These are phyloP conservation scores for Zosterops hypoxanthus DNA, from an alignment of 2,113 vertebrate species.

Conservation along the genomic window DNA sequence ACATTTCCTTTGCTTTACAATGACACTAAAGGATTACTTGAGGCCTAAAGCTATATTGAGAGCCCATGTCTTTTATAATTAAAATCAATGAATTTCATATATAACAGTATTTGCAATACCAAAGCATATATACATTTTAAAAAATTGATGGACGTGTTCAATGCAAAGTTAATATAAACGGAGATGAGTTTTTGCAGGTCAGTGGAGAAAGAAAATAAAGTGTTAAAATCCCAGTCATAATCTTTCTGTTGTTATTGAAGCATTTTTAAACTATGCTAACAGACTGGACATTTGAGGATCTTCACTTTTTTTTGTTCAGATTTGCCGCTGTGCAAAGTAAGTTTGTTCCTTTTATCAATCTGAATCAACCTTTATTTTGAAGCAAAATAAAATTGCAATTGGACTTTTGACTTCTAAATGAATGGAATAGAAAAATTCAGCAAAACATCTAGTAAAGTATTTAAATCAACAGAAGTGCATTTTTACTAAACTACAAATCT, in stretches of 20 bases:
- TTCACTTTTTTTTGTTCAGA: background rate
- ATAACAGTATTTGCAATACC: background rate
- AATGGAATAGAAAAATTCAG: background rate
- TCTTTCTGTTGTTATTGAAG: background rate
- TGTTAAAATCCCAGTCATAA: background rate
- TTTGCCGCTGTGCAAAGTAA: background rate
- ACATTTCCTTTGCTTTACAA: background rate
- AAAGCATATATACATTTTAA: background rate
- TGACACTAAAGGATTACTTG: background rate
- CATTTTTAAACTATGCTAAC: background rate
- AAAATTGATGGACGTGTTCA: rapidly evolving
- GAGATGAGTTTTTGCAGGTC: background rate
- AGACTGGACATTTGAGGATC: background rate
- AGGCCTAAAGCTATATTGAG: background rate
- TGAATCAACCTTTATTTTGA: background rate
- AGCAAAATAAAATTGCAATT: background rate
- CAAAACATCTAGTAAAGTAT: background rate
- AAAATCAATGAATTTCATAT: background rate
- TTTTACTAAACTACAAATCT: background rate
- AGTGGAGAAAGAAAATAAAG: background rate
- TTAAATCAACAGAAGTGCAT: background rate
- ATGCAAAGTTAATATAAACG: background rate
- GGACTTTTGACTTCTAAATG: background rate
- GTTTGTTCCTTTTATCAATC: background rate
- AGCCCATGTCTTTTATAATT: background rate